A percentile compares a stretch with the other conserved stretches of the same genome.
Evolutionary conservation across 2,797 vertebrate genomes (phyloP).

Genomic region (Megalops cyprinoides): DNA sequence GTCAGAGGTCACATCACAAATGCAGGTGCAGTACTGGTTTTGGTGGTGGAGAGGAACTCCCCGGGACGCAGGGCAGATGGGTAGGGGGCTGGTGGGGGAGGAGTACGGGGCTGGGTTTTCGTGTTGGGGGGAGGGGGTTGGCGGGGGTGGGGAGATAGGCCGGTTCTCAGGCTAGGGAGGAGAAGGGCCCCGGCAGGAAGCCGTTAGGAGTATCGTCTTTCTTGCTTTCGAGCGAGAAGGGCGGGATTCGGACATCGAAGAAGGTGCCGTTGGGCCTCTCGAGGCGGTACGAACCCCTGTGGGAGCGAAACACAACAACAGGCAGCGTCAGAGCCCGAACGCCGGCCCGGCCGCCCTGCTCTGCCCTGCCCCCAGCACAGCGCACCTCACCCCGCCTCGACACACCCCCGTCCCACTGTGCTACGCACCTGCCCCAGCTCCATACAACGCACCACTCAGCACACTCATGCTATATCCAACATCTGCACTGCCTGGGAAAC

Average conservation of each 20-base stretch:
- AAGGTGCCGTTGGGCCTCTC: conserved; percentile 60
- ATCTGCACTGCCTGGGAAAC: neutral
- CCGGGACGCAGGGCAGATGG: too few relatives aligned
- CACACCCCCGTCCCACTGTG: neutral
- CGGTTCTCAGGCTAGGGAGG: conserved; percentile 51
- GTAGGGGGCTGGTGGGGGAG: neutral
- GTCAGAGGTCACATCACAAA: conserved; percentile 6
- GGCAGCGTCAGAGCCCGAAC: conserved; percentile 46
- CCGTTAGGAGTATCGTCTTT: conserved; percentile 62
- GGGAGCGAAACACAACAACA: conserved; percentile 45
- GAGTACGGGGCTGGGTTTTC: neutral
- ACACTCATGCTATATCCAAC: too few relatives aligned
- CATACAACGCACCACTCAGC: neutral
- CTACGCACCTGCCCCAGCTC: neutral
- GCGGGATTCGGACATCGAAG: conserved; percentile 65
- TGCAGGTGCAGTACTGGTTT: neutral
- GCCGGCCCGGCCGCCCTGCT: conserved; percentile 17
- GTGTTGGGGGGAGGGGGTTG: neutral
- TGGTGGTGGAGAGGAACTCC: too few relatives aligned
- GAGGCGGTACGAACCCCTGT: conserved; percentile 64
- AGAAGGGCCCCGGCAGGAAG: conserved; percentile 62
- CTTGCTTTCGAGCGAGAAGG: conserved; percentile 67
- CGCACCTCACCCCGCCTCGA: too few relatives aligned
- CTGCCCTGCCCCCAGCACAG: neutral
- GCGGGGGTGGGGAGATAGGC: conserved; percentile 14